Evolutionary conservation across 2,888 invertebrate genomes (phyloP), one percentile per base, ranked within the genome.

Genomic region (Galerucella nymphaeae): DNA sequence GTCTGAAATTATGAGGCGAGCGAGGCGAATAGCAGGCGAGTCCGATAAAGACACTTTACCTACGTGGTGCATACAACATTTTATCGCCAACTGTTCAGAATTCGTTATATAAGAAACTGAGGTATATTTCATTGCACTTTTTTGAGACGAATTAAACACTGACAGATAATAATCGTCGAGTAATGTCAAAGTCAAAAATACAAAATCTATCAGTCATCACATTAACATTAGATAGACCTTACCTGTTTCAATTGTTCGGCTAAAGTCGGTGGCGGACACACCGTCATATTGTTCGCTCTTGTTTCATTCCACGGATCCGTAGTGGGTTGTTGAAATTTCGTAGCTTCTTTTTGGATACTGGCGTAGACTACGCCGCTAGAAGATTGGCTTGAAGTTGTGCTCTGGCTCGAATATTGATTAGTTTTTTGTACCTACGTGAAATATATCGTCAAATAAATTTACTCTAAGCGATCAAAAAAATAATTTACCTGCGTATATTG

Each of bases 221-320:
- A n/a, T n/a, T n/a, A n/a, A n/a, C n/a, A n/a, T n/a, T n/a, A n/a
- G n/a, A n/a, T n/a, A n/a, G n/a, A n/a, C n/a, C n/a, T n/a, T n/a
- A 30, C 94, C 86, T 94, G 94, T 88, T 95, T 95, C 81, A 96
- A 89, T 86, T 96, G 95, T 87, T 95, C 95, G 20, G 95, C 94
- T 79, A 95, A 89, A 71, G 93, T 94, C 77, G 94, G 90, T 66
- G 94, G 93, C 73, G 94, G 94, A 82, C 92, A 92, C 76, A 89
- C 87, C 16, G 88, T 86, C 71, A 88, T 87, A 30, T 79, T 80
- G 23, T 81, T 79, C 70, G 83, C 84, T 68, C 81, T 83, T 5
- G 81, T 79, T 3, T 83, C 84, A 18, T 80, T 78, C 87, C 86
- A 87, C 5, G 86, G 85, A 81, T 86, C 86, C 30, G 85, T 85